Conservation (phyloP, 2,888 invertebrate species). For the Trileptium ribeirensis region DNA sequence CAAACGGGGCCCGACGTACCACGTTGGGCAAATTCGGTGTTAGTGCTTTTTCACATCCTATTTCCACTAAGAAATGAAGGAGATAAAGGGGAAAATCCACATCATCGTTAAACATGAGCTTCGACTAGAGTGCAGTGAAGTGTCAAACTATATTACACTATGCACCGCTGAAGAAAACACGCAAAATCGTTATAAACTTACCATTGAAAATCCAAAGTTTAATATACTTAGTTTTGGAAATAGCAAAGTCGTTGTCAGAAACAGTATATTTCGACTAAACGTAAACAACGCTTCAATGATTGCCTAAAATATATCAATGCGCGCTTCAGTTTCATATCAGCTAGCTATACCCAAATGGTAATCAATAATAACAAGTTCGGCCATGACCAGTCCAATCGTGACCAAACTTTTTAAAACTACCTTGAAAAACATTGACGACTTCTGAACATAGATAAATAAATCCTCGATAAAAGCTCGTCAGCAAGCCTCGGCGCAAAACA, state of each 20-base stretch:
- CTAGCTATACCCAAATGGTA: no score
- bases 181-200: slow-evolving; percentile 30
- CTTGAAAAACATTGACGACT: background rate
- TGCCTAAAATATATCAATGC: slow-evolving; percentile 36
- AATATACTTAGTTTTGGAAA: background rate
- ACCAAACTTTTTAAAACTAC: background rate
- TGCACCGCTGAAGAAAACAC: background rate
- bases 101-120: no score
- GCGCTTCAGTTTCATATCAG: no score
- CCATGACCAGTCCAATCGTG: background rate
- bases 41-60: slow-evolving; percentile 17
- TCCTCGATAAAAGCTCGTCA: background rate
- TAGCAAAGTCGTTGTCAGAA: slow-evolving; percentile 30
- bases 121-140: no score
- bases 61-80: slow-evolving; percentile 37
- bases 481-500: background rate
- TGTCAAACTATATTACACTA: no score
- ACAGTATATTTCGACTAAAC: slow-evolving; percentile 38
- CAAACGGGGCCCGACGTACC: no score
- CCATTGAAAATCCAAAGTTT: slow-evolving; percentile 39
- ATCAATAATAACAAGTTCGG: background rate
- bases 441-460: background rate
- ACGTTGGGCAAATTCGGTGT: no score
- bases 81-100: no score
- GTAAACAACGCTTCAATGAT: slow-evolving; percentile 44